These are phyloP conservation scores for Aplysina aerophoba DNA, from an alignment of 37 sponge, comb jelly and placozoan genomes.

Conservation along the genomic window DNA sequence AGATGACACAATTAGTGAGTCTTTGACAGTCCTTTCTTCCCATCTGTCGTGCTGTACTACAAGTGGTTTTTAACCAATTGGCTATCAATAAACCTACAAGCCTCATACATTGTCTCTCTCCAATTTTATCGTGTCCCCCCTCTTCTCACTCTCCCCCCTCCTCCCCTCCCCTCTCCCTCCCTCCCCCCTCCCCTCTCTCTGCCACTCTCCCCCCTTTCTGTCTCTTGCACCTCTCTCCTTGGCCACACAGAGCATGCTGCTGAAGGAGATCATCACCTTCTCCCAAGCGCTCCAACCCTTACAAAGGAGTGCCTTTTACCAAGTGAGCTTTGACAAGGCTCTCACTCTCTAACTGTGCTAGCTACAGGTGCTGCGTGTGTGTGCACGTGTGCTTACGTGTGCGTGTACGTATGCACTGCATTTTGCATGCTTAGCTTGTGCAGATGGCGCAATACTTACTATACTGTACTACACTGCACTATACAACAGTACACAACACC, in stretches of 20 bases:
- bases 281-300: constrained; percentile 46
- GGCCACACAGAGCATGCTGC: constrained; percentile 1
- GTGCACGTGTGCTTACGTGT: not conserved
- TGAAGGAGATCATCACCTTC: constrained; percentile 25
- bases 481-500: too few species aligned
- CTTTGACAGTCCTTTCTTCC: not conserved
- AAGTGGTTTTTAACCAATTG: too few species aligned
- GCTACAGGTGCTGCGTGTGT: not conserved
- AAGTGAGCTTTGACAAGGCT: not conserved
- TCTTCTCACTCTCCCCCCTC: not conserved
- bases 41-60: too few species aligned
- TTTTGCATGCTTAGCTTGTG: too few species aligned
- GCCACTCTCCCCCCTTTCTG: not conserved
- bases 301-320: constrained; percentile 48
- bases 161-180: not conserved
- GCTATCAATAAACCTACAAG: too few species aligned
- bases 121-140: not conserved
- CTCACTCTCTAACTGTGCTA: not conserved
- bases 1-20: constrained; percentile 64
- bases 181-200: not conserved
- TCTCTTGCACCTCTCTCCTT: not conserved
- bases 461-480: too few species aligned
- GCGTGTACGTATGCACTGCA: too few species aligned
- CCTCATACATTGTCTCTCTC: not conserved
- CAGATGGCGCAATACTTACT: too few species aligned